Base-by-base conservation (phyloP, 2,797 vertebrate genomes). In the Odontamblyopus lacepedii region DNA sequence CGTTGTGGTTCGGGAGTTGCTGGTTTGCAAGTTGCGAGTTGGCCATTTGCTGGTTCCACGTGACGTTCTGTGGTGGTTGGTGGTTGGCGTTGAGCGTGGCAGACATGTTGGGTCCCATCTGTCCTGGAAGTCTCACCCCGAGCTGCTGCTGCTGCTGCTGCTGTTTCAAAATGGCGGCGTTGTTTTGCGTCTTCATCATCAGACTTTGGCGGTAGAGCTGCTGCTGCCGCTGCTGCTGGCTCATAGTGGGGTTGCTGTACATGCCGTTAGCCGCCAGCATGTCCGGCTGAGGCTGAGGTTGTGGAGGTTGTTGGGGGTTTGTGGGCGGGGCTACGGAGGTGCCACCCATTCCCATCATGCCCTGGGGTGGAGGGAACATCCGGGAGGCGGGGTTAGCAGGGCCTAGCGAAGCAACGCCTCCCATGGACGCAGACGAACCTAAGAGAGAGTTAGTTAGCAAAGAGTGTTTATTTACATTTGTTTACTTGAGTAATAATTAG, bases 361-460 rank as follows among this genome's bases (percentile, higher is more conserved):
- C 91, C 82, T 95, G 96, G n/a, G 92, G 89, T 89, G 95, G 96
- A 73, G 96, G 76, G 87, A 98, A 99, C 92, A 96, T 95, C 9
- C 95, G 95, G 35, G 94, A 90, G 1, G 88, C 91, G 82, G 84
- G 90, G n/a, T 96, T 91, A 8, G 95, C 94, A 6, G 57, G 15
- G 73, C 94, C 95, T 83, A 98, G 91, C 72, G 90, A 92, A 81
- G 91, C 93, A 59, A 98, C 94, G 0, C 87, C 92, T 0, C 92
- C 88, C 91, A 98, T 93, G 65, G 94, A 78, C 87, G 96, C 93
- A 80, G 96, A 91, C 2, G 97, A 93, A 30, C 94, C 97, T 98
- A 83, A 67, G 5, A 13, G n/a, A 57, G 35, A 38, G 2, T 38
- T 38, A 38, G 32, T 35, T 32, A 30, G 30, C 30, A 32, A 32